Base-by-base conservation (phyloP, 2,888 invertebrate genomes). In the Drosophila neoperkinsi region DNA sequence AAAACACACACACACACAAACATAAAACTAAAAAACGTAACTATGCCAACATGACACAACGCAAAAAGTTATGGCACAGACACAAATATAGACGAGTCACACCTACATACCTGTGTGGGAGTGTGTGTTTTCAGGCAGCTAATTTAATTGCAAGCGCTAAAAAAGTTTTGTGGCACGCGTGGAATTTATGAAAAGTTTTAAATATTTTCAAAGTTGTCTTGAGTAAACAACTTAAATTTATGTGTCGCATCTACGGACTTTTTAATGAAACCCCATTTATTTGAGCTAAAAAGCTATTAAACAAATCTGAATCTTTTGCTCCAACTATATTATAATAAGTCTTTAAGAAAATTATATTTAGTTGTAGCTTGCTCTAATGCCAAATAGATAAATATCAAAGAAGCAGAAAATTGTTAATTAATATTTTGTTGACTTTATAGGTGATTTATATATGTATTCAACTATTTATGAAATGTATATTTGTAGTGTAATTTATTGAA, bases 141-240 rank as follows among this genome's bases (percentile, higher is more conserved):
- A 84, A 85, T 82, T 85, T 85, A 85, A 85, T 87, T 87, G 84
- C 75, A 62, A 77, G 62, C 70, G 67, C 69, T 71, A 63, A 82
- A 85, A 85, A 85, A 86, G 72, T 85, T 86, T 63, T 77, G 77
- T 64, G 71, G 70, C 81, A 84, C 74, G 84, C 79, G 52, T 76
- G 59, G 70, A 82, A 79, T 80, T 78, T 75, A 46, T 50, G 46
- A 61, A 81, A 86, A 86, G 66, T 79, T 81, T 58, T 34, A 53
- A 55, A 70, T 52, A 65, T 52, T 71, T 68, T 51, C 34, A 31
- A 53, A 63, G 50, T 63, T 77, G 61, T 61, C 68, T 67, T 46
- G 30, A 49, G 68, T 49, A 64, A 80, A 74, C 71, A 79, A 68
- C 49, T 41, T 46, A 31, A 69, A 65, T 74, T 72, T 80, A 72